phyloP scores from a whole-genome alignment of 2,113 vertebrate species.

The Jaculus jaculus region DNA sequence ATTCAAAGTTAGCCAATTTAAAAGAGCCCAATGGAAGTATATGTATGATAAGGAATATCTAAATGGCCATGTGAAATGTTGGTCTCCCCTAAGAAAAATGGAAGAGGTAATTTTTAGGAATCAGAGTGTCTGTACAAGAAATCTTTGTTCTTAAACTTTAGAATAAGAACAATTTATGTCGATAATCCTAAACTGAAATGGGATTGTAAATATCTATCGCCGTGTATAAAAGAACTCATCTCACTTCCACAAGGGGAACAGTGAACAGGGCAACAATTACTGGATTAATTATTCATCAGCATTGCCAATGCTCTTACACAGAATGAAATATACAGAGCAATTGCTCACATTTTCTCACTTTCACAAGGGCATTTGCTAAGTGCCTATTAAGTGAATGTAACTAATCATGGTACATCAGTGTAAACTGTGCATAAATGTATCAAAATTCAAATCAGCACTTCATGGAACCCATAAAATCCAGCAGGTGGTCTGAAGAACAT shows the following conservation, averaged over 20 bases:
- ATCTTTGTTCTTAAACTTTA: constrained; percentile 13
- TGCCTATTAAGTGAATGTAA: constrained; percentile 69
- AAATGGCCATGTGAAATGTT: background rate
- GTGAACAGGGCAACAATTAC: constrained; percentile 69
- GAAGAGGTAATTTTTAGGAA: constrained; percentile 15
- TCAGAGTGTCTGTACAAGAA: constrained; percentile 40
- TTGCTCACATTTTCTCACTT: constrained; percentile 62
- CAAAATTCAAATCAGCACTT: constrained; percentile 64
- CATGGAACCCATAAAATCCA: constrained; percentile 65
- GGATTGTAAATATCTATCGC: constrained; percentile 67
- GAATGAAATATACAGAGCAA: constrained; percentile 64
- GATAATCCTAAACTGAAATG: constrained; percentile 39
- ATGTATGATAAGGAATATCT: background rate
- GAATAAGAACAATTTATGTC: constrained; percentile 51
- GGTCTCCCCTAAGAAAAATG: background rate
- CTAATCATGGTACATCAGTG: constrained; percentile 57
- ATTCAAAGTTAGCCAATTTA: constrained; percentile 27
- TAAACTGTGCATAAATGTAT: constrained; percentile 53
- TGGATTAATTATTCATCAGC: constrained; percentile 78
- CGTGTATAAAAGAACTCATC: constrained; percentile 53
- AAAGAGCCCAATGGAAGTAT: background rate
- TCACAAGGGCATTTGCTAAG: constrained; percentile 66
- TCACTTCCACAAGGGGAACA: constrained; percentile 69
- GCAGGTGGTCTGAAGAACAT: constrained; percentile 73
- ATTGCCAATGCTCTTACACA: constrained; percentile 62